These are phyloP conservation scores for Campylomormyrus tamandua DNA, from an alignment of 2,113 vertebrate genomes.

Conservation along the genomic window DNA sequence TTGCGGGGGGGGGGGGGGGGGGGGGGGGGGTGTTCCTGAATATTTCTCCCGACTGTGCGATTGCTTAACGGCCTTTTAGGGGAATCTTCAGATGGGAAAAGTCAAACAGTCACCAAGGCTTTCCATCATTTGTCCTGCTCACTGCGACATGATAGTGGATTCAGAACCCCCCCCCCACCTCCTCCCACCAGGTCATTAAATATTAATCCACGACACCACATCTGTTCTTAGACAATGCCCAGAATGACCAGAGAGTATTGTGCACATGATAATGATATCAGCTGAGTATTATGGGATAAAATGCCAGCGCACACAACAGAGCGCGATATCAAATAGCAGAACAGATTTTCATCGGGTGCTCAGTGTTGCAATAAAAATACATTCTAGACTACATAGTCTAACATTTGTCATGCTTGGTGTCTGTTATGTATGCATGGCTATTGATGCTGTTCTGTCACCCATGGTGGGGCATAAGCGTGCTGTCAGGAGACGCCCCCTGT, in stretches of 20 bases:
- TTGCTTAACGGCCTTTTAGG: not conserved
- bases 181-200: not conserved
- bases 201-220: slow-evolving; percentile 5
- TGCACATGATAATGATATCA: slow-evolving; percentile 5
- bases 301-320: not conserved
- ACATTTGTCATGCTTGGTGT: not conserved
- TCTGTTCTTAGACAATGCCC: slow-evolving; percentile 12
- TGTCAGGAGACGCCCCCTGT: not conserved
- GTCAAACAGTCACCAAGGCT: not conserved
- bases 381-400: not conserved
- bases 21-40: not conserved
- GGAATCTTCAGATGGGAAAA: not conserved
- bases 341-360: not conserved
- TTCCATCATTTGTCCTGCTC: not conserved
- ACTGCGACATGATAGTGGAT: not conserved
- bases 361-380: not conserved
- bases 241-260: not conserved
- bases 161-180: not conserved
- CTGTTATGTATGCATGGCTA: not conserved
- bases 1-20: no score
- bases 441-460: not conserved
- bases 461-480: not conserved
- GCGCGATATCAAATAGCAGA: not conserved
- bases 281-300: not conserved
- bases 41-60: not conserved